Evolutionary conservation across 2,113 vertebrate species (phyloP), one percentile per base, ranked within the genome.

Genomic region (Cebidichthys violaceus): DNA sequence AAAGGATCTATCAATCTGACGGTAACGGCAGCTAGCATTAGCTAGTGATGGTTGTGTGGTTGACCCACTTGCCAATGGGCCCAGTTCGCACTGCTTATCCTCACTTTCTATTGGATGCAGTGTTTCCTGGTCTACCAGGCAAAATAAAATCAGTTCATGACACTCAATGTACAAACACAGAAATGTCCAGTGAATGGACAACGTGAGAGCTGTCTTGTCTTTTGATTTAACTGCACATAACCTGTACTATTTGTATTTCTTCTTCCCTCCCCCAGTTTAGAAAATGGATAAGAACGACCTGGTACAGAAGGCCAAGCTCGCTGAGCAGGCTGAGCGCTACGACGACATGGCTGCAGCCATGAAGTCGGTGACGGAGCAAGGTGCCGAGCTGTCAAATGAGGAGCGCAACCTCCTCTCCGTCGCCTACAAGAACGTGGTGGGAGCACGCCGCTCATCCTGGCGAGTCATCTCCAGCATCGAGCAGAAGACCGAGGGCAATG

Each of bases 391-490:
- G 87, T 99, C 97, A 92, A 99, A 99, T 0, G 98, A 99, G 90
- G 98, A 99, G 88, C 96, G 98, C 83, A 99, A 99, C 89, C 95
- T 99, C 41, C 97, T 99, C 43, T 99, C 98, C 0, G 98, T 99
- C 20, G 98, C 98, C 90, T 99, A 99, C 94, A 99, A 99, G 95
- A 99, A 99, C 0, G 98, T 99, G 88, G 98, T 99, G 0, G 98
- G 98, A 3, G 97, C 98, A 41, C 98, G 98, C 14, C 97, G 98
- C 31, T 99, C 98, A 0, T 99, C 98, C 91, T 99, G 98, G 98
- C 97, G 98, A 1, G 98, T 99, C 52, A 98, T 99, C 94, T 99
- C 98, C 93, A 99, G 98, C 96, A 99, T 99, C 0, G 98, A 99
- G 90, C 97, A 99, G 94, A 99, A 99, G 92, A 97, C 97, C 0